Percentiles rank a stretch among this genome's conserved stretches.
Evolutionary conservation across 2,797 vertebrate genomes (phyloP).

Genomic region (Onychomys torridus): DNA sequence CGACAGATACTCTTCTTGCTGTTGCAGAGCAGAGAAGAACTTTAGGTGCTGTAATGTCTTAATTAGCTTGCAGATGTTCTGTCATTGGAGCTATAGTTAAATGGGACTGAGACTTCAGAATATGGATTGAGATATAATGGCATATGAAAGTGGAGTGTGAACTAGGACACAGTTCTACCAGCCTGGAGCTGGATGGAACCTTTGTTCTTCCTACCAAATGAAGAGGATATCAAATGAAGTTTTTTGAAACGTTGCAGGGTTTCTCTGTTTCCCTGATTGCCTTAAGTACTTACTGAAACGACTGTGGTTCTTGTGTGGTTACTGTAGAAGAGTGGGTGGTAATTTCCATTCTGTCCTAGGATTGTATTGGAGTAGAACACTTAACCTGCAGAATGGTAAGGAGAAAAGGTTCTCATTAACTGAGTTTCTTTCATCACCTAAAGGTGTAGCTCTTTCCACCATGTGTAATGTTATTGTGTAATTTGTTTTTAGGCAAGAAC

Average conservation of each 20-base stretch:
- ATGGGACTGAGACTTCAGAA: constrained; percentile 43
- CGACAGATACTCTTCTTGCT: constrained; percentile 7
- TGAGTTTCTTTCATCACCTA: constrained; percentile 4
- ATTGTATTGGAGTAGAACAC: background rate
- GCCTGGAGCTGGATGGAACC: background rate
- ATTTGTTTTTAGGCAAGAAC: constrained; percentile 92
- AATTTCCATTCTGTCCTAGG: background rate
- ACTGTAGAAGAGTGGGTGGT: background rate
- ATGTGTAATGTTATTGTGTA: constrained; percentile 45
- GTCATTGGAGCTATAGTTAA: constrained; percentile 4
- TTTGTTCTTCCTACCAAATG: background rate
- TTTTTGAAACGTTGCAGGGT: background rate
- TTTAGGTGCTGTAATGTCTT: constrained; percentile 37
- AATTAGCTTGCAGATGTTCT: constrained; percentile 34
- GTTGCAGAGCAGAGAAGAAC: constrained; percentile 43
- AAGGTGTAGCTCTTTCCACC: background rate
- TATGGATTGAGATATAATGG: background rate
- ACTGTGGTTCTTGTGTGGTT: background rate
- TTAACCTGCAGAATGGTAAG: background rate
- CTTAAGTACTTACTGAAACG: constrained; percentile 19
- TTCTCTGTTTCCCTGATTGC: constrained; percentile 14
- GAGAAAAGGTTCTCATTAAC: constrained; percentile 31
- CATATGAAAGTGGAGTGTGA: constrained; percentile 3
- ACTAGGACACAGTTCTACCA: constrained; percentile 1
- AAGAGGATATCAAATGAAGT: background rate